Evolutionary conservation across 2,113 vertebrate genomes (phyloP), one percentile per base, ranked within the genome.

Genomic region (Tyrannus savana): DNA sequence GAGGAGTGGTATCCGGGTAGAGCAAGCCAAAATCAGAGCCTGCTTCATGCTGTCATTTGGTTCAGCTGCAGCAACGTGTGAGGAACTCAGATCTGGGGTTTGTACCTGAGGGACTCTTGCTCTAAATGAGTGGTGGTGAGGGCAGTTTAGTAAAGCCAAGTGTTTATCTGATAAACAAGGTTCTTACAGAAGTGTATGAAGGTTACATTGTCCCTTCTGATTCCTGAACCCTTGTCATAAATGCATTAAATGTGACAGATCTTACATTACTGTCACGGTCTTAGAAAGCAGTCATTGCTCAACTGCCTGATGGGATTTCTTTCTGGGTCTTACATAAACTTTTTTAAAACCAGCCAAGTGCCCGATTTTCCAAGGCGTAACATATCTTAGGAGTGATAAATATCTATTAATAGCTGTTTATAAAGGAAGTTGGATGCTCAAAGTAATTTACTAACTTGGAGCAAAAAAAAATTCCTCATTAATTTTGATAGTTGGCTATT

Each of bases 121-220:
- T 74, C 81, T 37, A 12, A 35, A n/a, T 21, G 42, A 39, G 37
- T 62, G 71, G 27, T 76, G 74, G 44, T 56, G 60, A 85, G 63
- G n/a, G 41, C 46, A 75, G 50, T 44, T 89, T 8, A 33, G 35
- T 77, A 55, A 90, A 93, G 88, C 60, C 53, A 28, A 73, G 52
- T 78, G 78, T 50, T 93, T 75, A 63, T 28, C 56, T 87, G 64
- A 33, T 86, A 67, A 93, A 58, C 80, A 50, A 55, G 37, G 76
- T 84, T 60, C 56, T 77, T 68, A 10, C 0, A 15, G 69, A 87
- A 90, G 47, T 35, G 50, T 33, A 41, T 66, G 73, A 76, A 84
- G 86, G 84, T 84, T 69, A 71, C 44, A 10, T 18, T 75, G 68
- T 95, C 89, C 90, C 64, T 90, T 87, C 86, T 87, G 89, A 81